Evolutionary conservation across 2,888 invertebrate species (phyloP), one percentile per base, ranked within the genome.

Genomic region (Acholoe squamosa): DNA sequence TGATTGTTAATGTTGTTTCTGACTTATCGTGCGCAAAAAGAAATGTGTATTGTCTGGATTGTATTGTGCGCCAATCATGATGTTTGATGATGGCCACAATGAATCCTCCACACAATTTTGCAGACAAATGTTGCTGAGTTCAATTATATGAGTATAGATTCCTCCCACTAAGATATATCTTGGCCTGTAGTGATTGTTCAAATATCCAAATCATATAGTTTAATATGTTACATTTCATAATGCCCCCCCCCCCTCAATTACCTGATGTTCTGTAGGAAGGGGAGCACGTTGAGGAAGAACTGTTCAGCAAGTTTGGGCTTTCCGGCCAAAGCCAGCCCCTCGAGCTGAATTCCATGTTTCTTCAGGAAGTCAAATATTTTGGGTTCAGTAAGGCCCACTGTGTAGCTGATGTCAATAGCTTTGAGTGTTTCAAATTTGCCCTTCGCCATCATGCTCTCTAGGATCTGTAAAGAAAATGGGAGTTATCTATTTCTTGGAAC

Each of bases 241-340:
- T 43, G 43, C 10, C 43, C 3, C 43, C 10, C 3, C 10, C 10
- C 43, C 10, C 43, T 10, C 43, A 43, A 61, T 96, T 95, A 99
- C 99, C 97, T 98, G 93, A 98, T 98, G 95, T 99, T 99, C 91
- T 97, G 97, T 89, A 99, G 96, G 92, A 98, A 97, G 0, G 99
- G 98, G 93, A 99, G 97, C 92, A 99, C 98, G 93, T 98, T 98
- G 96, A 98, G 98, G 99, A 99, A 99, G 93, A 99, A 97, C 95
- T 99, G 98, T 96, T 99, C 99, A 0, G 99, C 99, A 93, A 99
- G 98, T 95, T 99, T 99, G 0, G 99, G 98, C 98, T 99, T 99
- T 84, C 99, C 99, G 91, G 98, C 98, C 51, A 99, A 96, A 91
- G 97, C 97, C 76, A 99, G 97, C 0, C 98, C 99, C 96, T 97